Conservation (phyloP, 1,140 invertebrate genomes). For the Melanaphis sacchari region DNA sequence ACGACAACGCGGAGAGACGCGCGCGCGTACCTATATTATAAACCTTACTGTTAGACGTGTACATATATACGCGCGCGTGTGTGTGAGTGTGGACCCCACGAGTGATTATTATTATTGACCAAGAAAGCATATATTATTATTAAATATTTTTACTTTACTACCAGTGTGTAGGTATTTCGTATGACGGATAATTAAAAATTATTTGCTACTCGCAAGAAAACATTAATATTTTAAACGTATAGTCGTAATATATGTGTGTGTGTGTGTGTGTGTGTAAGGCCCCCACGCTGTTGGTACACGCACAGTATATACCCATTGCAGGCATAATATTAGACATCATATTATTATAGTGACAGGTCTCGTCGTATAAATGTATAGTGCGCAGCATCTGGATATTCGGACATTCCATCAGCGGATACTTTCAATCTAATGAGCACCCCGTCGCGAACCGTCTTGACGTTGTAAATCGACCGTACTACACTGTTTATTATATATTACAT, state of each 20-base stretch:
- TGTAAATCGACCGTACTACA: not conserved
- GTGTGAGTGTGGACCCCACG: not conserved
- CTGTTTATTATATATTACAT: not conserved
- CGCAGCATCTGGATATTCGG: not conserved
- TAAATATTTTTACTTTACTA: not conserved
- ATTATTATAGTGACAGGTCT: constrained; percentile 27
- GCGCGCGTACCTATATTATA: not conserved
- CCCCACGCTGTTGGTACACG: not conserved
- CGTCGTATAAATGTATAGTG: not conserved
- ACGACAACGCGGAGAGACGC: not conserved
- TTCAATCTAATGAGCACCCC: constrained; percentile 28
- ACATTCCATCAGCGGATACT: constrained; percentile 6
- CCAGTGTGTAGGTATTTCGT: not conserved
- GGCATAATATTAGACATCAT: not conserved
- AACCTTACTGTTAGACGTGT: too few species aligned
- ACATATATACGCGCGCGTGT: too few species aligned
- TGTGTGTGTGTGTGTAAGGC: not conserved
- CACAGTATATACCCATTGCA: not conserved
- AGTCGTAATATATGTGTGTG: not conserved
- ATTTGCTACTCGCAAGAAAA: constrained; percentile 5
- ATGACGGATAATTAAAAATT: constrained; percentile 20
- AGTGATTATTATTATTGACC: constrained; percentile 6
- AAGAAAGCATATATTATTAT: not conserved
- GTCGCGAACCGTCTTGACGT: constrained; percentile 23
- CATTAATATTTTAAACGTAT: not conserved